Evolutionary conservation across 1,140 invertebrate genomes (phyloP), one percentile per base, ranked within the genome.

Genomic region (Bombus terrestris): DNA sequence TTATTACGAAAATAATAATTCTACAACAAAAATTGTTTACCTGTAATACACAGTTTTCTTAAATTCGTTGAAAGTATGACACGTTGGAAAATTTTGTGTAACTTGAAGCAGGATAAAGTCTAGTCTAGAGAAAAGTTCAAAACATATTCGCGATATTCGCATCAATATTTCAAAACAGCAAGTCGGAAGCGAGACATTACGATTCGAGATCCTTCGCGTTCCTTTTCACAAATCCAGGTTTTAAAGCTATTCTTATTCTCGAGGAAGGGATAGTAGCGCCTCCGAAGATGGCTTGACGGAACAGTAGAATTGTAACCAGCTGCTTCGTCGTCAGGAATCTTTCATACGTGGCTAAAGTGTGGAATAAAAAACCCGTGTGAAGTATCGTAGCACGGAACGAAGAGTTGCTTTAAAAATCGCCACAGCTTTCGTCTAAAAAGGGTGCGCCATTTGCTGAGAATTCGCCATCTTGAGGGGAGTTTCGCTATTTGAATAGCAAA

Each of bases 401-500:
- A 41, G 22, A 28, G 15, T 53, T 53, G 15, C 43, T 83, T 77
- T 68, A 22, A 69, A 77, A 83, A 83, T 69, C 77, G 72, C 35
- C 57, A 68, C 57, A 12, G 9, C 32, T 28, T 1, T 35, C 59
- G 62, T 1, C 28, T 18, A 47, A 39, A 77, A 78, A 78, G 75
- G 64, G 43, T 18, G 35, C 59, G 35, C 47, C 66, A 71, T 66
- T 84, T 78, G 39, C 66, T 47, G 66, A 43, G 47, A 37, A 28
- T 12, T 59, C n/a, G 72, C 72, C 74, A 66, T n/a, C 72, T 69
- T 59, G 15, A 68, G 43, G 37, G 9, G 18, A 71, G 62, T 35
- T 8, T 25, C 35, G 47, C 62, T 39, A 84, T 84, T 84, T 84
- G 82, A 78, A 84, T 84, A 84, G 47, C 82, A 84, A 84, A 84